A percentile compares a stretch with the other conserved stretches of the same genome.
Conservation (phyloP, 1,140 invertebrate genomes). For the Homalodisca vitripennis region DNA sequence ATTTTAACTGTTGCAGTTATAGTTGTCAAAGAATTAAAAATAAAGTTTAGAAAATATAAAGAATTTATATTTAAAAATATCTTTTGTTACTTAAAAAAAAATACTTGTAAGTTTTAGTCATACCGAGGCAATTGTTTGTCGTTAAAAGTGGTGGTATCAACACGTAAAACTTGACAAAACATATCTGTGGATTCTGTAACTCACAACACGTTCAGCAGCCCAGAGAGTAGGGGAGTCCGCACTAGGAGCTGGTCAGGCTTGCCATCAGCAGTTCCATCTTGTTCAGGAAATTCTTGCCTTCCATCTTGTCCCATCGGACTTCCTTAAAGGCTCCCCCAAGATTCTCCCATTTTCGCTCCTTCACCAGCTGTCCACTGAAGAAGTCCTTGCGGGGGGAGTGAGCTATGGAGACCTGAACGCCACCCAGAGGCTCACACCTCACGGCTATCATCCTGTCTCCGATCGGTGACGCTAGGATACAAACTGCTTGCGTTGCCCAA, state of each 20-base stretch:
- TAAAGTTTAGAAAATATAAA: too few species aligned
- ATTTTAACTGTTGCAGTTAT: too few species aligned
- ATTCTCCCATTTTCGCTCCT: constrained; percentile 89
- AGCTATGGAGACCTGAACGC: constrained; percentile 69
- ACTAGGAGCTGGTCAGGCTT: constrained; percentile 65
- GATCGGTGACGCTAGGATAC: constrained; percentile 82
- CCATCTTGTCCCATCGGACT: constrained; percentile 90
- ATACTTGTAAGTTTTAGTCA: too few species aligned
- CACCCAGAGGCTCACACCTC: constrained; percentile 75
- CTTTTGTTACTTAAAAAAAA: too few species aligned
- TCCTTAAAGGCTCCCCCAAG: constrained; percentile 87
- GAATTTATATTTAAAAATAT: not conserved
- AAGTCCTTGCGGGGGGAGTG: constrained; percentile 85
- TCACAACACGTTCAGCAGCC: not conserved
- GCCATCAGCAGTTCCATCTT: constrained; percentile 98
- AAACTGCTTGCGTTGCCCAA: constrained; percentile 86
- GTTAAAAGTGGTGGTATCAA: not conserved
- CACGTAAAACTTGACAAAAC: not conserved
- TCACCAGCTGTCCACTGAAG: constrained; percentile 80
- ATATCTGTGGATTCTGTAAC: not conserved
- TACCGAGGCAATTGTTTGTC: not conserved
- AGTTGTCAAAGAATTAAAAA: too few species aligned
- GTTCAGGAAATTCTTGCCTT: constrained; percentile 95
- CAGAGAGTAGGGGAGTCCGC: not conserved
- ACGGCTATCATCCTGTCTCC: constrained; percentile 85